Evolutionary conservation across 2,113 vertebrate species (phyloP).

Genomic region (Ammodytes dubius): DNA sequence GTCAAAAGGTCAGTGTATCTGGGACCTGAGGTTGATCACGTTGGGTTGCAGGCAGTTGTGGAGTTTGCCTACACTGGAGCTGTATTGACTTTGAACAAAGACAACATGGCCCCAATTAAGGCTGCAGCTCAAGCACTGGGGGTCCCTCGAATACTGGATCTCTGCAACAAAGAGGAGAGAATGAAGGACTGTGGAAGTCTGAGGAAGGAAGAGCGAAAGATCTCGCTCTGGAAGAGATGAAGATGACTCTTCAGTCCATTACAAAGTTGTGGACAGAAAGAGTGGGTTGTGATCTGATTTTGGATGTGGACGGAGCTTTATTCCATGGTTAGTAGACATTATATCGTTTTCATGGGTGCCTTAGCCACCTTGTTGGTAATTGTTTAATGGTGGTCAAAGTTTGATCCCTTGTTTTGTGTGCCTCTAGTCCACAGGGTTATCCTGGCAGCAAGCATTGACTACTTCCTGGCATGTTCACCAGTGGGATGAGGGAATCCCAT

Average conservation of each 20-base stretch:
- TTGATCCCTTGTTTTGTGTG: constrained; percentile 5
- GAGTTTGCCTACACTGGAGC: constrained; percentile 90
- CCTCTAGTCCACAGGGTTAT: constrained; percentile 88
- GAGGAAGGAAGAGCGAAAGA: not conserved
- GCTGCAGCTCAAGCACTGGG: constrained; percentile 81
- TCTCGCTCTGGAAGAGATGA: constrained; percentile 80
- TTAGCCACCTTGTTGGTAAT: not conserved
- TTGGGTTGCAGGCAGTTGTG: constrained; percentile 84
- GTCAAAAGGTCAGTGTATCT: constrained; percentile 29
- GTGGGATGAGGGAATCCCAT: constrained; percentile 90
- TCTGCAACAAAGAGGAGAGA: constrained; percentile 62
- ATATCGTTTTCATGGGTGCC: not conserved
- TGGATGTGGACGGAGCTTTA: constrained; percentile 81
- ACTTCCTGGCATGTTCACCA: constrained; percentile 93
- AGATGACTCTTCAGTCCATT: constrained; percentile 78
- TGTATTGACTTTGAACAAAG: constrained; percentile 53
- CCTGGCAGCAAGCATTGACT: constrained; percentile 91
- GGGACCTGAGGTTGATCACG: constrained; percentile 45
- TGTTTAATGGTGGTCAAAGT: not conserved
- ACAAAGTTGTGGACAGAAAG: constrained; percentile 77
- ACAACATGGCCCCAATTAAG: constrained; percentile 59
- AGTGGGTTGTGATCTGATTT: constrained; percentile 88
- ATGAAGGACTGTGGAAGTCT: not conserved
- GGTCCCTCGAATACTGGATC: constrained; percentile 76
- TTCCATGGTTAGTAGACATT: constrained; percentile 78